These are phyloP conservation scores for Borostomias antarcticus DNA, from an alignment of 2,797 vertebrate genomes.

Conservation along the genomic window DNA sequence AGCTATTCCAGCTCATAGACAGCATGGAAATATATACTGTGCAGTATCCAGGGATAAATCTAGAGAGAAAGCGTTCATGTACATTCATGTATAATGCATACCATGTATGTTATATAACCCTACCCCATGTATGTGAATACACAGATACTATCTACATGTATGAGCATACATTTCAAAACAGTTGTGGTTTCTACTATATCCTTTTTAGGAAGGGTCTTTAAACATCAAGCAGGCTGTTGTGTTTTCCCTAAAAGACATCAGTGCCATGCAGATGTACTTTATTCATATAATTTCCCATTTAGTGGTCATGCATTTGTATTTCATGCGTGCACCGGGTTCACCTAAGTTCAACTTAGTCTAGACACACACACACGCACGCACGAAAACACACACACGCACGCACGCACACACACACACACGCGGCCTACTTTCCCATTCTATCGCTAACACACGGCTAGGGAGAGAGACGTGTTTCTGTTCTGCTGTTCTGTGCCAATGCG, in stretches of 20 bases:
- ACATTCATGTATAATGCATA: slow-evolving; percentile 8
- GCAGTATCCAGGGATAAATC: too few relatives aligned
- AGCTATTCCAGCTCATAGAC: slow-evolving; percentile 8
- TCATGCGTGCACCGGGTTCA: slow-evolving; percentile 47
- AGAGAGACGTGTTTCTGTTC: slow-evolving; percentile 19
- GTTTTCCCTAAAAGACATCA: too few relatives aligned
- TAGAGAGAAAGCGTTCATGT: too few relatives aligned
- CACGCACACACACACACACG: slow-evolving; percentile 23
- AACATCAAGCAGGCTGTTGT: too few relatives aligned
- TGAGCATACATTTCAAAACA: not conserved
- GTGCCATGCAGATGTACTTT: too few relatives aligned
- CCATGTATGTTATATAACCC: not conserved
- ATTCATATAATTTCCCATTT: too few relatives aligned
- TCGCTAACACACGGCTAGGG: slow-evolving; percentile 27
- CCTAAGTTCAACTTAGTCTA: slow-evolving; percentile 53
- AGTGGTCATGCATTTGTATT: slow-evolving; percentile 21
- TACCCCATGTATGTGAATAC: not conserved
- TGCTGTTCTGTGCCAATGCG: slow-evolving; percentile 69
- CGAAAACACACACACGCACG: slow-evolving; percentile 23
- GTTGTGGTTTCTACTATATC: too few relatives aligned
- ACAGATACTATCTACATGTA: too few relatives aligned
- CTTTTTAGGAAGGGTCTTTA: too few relatives aligned
- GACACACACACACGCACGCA: slow-evolving; percentile 21
- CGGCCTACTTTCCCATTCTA: slow-evolving; percentile 51
- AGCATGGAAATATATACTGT: slow-evolving; percentile 10